phyloP scores from a whole-genome alignment of 2,888 invertebrate species.

The Ormyrus pomaceus region DNA sequence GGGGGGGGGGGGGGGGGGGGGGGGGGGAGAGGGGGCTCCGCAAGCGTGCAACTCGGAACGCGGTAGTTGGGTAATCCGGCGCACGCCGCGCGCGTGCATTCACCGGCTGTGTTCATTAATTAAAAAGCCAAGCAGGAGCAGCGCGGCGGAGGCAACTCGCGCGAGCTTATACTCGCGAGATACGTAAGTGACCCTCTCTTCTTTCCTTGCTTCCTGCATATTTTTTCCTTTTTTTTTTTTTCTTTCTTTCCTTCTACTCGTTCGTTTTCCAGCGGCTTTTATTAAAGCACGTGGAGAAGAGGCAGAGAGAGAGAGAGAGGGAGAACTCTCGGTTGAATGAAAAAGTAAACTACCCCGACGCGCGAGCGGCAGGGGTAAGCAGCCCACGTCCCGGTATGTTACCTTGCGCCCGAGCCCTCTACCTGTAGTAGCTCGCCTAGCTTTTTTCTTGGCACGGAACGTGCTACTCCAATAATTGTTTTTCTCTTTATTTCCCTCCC shows the following conservation, averaged over 20 bases:
- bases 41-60: constrained; percentile 46
- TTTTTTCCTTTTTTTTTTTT: constrained; percentile 26
- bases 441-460: constrained; percentile 50
- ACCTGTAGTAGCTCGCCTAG: constrained; percentile 35
- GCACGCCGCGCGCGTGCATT: constrained; percentile 56
- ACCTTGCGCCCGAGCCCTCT: background rate
- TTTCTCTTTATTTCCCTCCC: constrained; percentile 37
- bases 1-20: no score
- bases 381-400: constrained; percentile 41
- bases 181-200: constrained; percentile 57
- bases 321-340: constrained; percentile 62
- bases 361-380: background rate
- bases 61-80: constrained; percentile 58
- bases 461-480: constrained; percentile 60
- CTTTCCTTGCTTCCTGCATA: background rate
- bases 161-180: constrained; percentile 27
- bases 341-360: constrained; percentile 69
- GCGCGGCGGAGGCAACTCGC: background rate
- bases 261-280: constrained; percentile 68
- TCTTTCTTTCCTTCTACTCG: constrained; percentile 39
- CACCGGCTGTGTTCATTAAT: constrained; percentile 67
- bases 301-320: constrained; percentile 7
- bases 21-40: constrained; percentile 29
- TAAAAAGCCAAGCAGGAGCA: constrained; percentile 64
- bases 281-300: constrained; percentile 67